phyloP scores from a whole-genome alignment of 1,140 invertebrate genomes.

The Sycophaga agraensis region DNA sequence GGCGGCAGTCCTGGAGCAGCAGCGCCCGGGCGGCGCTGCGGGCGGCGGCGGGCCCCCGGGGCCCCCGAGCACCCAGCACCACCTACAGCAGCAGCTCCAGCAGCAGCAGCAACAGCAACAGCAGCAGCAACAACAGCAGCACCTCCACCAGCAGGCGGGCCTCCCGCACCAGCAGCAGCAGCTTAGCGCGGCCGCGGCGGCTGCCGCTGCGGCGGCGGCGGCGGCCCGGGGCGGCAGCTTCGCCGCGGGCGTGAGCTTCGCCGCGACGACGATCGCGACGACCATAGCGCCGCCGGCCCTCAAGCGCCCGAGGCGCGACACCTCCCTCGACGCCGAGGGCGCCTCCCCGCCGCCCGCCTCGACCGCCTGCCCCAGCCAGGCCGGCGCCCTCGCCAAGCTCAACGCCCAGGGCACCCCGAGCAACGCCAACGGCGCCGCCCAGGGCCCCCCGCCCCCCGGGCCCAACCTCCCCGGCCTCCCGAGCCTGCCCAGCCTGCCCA shows the following conservation, averaged over 20 bases:
- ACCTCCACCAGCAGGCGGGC: not conserved
- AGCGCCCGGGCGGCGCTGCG: not conserved
- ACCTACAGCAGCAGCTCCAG: not conserved
- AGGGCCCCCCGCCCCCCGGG: not conserved
- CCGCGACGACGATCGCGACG: slow-evolving; percentile 51
- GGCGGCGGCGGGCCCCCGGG: not conserved
- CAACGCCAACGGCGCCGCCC: too few species aligned
- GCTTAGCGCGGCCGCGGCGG: not conserved
- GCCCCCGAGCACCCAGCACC: not conserved
- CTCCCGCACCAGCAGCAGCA: not conserved
- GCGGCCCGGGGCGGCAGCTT: slow-evolving; percentile 15
- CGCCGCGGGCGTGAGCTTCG: slow-evolving; percentile 29
- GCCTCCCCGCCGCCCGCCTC: slow-evolving; percentile 55
- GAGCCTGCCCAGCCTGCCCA: too few species aligned
- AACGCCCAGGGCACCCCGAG: not conserved
- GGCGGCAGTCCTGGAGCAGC: slow-evolving; percentile 17
- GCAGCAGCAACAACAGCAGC: slow-evolving; percentile 4
- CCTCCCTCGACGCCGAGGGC: slow-evolving; percentile 42
- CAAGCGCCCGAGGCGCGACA: slow-evolving; percentile 63
- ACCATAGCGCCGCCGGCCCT: slow-evolving; percentile 60
- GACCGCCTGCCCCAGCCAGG: slow-evolving; percentile 46
- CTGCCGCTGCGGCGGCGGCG: slow-evolving; percentile 6
- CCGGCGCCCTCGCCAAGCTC: not conserved
- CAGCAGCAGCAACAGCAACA: not conserved
- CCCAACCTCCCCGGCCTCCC: slow-evolving; percentile 5